Evolutionary conservation across 2,113 vertebrate genomes (phyloP).

Genomic region (Carassius gibelio): DNA sequence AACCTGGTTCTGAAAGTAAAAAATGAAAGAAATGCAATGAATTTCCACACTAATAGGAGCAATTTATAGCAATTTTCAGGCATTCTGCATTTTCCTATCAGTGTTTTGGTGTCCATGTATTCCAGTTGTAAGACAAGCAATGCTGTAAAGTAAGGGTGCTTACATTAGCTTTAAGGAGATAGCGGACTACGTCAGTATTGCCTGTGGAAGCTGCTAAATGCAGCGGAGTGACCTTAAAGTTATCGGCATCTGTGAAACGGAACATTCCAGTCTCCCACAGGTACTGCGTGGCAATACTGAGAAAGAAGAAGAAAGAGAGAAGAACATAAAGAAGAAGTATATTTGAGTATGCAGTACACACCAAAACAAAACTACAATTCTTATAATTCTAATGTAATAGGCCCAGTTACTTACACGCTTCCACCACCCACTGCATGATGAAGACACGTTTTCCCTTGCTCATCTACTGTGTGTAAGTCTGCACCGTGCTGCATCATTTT

Average conservation of each 20-base stretch:
- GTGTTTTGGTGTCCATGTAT: neutral
- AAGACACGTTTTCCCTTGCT: slow-evolving; percentile 74
- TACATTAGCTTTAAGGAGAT: slow-evolving; percentile 75
- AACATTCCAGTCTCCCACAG: slow-evolving; percentile 78
- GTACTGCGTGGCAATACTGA: slow-evolving; percentile 76
- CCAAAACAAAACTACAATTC: neutral
- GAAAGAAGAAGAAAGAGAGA: neutral
- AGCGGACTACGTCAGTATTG: slow-evolving; percentile 75
- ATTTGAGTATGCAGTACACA: neutral
- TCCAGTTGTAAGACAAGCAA: neutral
- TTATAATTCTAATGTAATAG: neutral
- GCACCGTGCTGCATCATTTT: slow-evolving; percentile 79
- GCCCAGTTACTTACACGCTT: slow-evolving; percentile 71
- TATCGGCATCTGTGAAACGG: slow-evolving; percentile 76
- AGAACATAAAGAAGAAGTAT: neutral
- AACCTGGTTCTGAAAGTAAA: too few species aligned
- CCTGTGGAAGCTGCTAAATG: slow-evolving; percentile 78
- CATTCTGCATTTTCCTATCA: neutral
- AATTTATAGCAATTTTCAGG: neutral
- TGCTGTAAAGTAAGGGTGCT: slow-evolving; percentile 26
- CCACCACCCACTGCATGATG: slow-evolving; percentile 80
- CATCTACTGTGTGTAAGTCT: slow-evolving; percentile 70
- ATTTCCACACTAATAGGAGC: neutral
- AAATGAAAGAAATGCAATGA: neutral
- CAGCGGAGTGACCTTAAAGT: slow-evolving; percentile 73